Base-by-base conservation (phyloP, 2,797 vertebrate species). In the Champsocephalus esox region DNA sequence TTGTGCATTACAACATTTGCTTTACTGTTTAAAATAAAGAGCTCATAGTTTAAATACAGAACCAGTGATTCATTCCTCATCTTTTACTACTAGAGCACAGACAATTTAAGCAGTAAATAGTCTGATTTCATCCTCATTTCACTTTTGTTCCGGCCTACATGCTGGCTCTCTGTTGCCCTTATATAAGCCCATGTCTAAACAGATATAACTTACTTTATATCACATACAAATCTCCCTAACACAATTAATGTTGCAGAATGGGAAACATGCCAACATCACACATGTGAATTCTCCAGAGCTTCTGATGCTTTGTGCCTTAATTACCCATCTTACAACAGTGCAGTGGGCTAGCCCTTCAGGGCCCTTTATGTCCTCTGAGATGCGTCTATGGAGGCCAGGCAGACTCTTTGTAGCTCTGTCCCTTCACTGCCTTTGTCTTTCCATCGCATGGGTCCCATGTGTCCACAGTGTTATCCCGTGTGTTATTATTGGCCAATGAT, bases 401-500 rank as follows among this genome's bases (percentile, higher is more conserved):
- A 84, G 80, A 73, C 68, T 76, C 88, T 92, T 92, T 93, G 91
- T 91, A 80, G 81, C 64, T 75, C 74, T 21, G 73, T 83, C 87
- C 81, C 80, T 65, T 80, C 80, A 34, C 79, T 59, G 85, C 86
- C 86, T 93, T 95, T 95, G 93, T 95, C 90, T 93, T 59, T 66
- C 70, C 77, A 45, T 82, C 80, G 82, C 51, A 41, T 52, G 11
- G 65, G 80, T 92, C 93, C 94, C 93, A 54, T 19, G 93, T 91
- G 81, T 65, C 85, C 80, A 34, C 70, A 46, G 78, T 55, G 71
- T 91, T 56, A 77, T 92, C 92, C 89, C 88, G 80, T 93, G 92
- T 88, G 89, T 83, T 84, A 75, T 88, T 77, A 89, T 78, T 74
- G 90, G 88, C 87, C 90, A 91, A 92, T 94, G 92, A 95, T 87